These are phyloP conservation scores for Thecocarcelia acutangulata DNA, from an alignment of 2,888 invertebrate species.

Conservation along the genomic window DNA sequence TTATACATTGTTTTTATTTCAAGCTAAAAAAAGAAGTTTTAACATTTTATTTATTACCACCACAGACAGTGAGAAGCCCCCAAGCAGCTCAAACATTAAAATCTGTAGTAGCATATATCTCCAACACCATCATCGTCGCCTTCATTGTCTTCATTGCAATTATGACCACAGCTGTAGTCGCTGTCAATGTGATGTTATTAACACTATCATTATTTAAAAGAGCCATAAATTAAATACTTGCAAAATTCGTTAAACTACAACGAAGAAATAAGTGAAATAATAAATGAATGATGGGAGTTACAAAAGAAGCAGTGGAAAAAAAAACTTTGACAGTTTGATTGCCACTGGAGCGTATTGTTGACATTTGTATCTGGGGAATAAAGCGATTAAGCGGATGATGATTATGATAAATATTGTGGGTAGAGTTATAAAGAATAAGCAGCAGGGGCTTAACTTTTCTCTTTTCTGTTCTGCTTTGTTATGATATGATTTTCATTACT, in stretches of 20 bases:
- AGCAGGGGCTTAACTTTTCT: neutral
- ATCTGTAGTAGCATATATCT: neutral
- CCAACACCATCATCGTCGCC: neutral
- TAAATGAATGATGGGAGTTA: neutral
- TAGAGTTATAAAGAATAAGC: neutral
- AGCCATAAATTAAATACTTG: conserved; percentile 59
- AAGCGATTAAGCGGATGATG: conserved; percentile 46
- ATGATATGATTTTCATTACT: neutral
- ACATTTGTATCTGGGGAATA: conserved; percentile 64
- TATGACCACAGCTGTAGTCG: neutral
- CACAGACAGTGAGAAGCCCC: no score
- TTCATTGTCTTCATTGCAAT: neutral
- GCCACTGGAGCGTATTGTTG: conserved; percentile 48
- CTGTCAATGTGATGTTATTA: conserved; percentile 38
- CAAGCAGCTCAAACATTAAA: neutral
- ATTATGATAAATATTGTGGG: conserved; percentile 21
- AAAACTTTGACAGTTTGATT: conserved; percentile 65
- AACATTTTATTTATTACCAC: neutral
- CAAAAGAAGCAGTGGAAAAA: neutral
- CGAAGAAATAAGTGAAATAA: conserved; percentile 31
- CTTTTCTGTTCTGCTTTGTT: neutral
- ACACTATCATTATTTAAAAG: conserved; percentile 58
- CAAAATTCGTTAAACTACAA: conserved; percentile 34
- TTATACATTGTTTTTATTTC: conserved; percentile 31
- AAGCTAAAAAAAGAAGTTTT: conserved; percentile 28